Evolutionary conservation across 2,113 vertebrate species (phyloP).

Genomic region (Narcine bancroftii): DNA sequence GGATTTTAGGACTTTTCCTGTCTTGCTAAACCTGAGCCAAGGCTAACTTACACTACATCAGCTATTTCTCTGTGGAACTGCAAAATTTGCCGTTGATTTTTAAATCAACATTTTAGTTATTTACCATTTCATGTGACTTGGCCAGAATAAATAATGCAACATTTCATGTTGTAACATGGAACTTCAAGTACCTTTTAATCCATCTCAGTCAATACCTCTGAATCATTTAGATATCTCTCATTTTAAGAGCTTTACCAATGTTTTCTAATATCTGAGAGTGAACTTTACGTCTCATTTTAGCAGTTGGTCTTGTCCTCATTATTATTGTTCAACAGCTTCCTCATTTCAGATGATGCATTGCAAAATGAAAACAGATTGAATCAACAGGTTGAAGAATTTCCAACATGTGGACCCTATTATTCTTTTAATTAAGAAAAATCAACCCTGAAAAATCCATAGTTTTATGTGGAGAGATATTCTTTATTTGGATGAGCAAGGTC

Average conservation of each 20-base stretch:
- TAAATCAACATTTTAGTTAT: no score
- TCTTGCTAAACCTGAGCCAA: no score
- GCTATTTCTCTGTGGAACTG: no score
- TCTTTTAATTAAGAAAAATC: neutral
- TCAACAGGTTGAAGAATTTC: neutral
- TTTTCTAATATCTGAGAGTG: neutral
- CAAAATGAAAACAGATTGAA: neutral
- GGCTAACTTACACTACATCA: no score
- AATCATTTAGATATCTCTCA: neutral
- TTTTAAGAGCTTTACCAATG: neutral
- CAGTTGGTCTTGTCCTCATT: neutral
- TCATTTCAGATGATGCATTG: neutral
- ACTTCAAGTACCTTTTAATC: neutral
- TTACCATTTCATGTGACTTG: no score
- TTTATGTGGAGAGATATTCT: neutral
- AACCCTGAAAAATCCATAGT: neutral
- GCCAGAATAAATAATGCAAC: no score
- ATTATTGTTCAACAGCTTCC: neutral
- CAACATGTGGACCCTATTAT: conserved; percentile 2
- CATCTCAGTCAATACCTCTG: neutral
- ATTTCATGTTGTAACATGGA: neutral
- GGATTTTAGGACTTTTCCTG: no score
- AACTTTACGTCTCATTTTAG: neutral
- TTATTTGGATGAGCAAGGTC: neutral
- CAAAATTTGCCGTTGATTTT: no score